Evolutionary conservation across 2,113 vertebrate genomes (phyloP).

Genomic region (Orycteropus afer): DNA sequence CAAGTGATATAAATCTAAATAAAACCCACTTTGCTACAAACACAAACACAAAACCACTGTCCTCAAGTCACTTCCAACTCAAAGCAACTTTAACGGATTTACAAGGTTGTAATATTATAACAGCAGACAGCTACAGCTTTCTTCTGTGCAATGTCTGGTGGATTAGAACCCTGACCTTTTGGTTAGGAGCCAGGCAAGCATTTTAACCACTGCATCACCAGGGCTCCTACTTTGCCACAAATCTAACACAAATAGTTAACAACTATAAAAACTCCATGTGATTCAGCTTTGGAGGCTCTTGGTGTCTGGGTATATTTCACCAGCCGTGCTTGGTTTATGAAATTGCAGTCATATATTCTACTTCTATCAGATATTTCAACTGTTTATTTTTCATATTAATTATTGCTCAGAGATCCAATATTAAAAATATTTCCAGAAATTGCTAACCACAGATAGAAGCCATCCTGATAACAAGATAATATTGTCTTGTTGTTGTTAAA

Average conservation of each 20-base stretch:
- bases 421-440: not conserved
- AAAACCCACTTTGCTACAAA: not conserved
- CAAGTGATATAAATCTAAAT: not conserved
- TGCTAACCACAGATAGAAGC: too few species aligned
- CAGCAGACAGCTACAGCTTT: too few species aligned
- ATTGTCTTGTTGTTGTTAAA: too few species aligned
- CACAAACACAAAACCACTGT: too few species aligned
- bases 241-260: not conserved
- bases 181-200: too few species aligned
- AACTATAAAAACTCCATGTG: not conserved
- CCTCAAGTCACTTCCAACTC: too few species aligned
- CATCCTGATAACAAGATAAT: not conserved
- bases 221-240: not conserved
- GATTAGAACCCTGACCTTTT: too few species aligned
- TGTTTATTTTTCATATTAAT: not conserved
- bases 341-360: not conserved
- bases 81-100: too few species aligned
- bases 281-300: not conserved
- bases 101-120: too few species aligned
- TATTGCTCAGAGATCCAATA: not conserved
- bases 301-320: not conserved
- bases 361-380: not conserved
- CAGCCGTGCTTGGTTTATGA: not conserved
- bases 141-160: too few species aligned
- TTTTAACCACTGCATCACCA: too few species aligned